Conservation (phyloP, 1,140 invertebrate species). For the Drosophila rhopaloa region DNA sequence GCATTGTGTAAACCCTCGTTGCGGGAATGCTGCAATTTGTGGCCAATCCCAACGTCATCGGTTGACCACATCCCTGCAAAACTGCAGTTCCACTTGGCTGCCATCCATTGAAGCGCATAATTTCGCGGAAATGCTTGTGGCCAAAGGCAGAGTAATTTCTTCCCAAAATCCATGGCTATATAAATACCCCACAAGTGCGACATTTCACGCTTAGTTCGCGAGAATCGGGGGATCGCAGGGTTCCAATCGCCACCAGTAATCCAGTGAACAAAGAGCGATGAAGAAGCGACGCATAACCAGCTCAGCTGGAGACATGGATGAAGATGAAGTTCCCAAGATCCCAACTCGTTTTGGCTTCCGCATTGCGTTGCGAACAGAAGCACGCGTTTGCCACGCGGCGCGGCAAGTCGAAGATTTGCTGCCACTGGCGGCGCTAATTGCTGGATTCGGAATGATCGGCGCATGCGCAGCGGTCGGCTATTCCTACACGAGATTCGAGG, state of each 20-base stretch:
- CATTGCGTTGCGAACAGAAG: slow-evolving; percentile 46
- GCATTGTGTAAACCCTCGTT: slow-evolving; percentile 33
- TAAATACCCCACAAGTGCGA: slow-evolving; percentile 78
- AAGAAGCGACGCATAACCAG: slow-evolving; percentile 66
- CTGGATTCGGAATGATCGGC: slow-evolving; percentile 46
- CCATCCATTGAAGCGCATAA: slow-evolving; percentile 72
- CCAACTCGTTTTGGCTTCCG: slow-evolving; percentile 64
- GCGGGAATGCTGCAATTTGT: slow-evolving; percentile 43
- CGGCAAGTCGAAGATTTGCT: slow-evolving; percentile 28
- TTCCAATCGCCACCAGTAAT: slow-evolving; percentile 4
- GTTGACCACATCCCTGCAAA: slow-evolving; percentile 44
- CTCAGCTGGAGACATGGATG: slow-evolving; percentile 15
- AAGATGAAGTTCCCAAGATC: slow-evolving; percentile 13
- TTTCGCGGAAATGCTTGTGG: slow-evolving; percentile 73
- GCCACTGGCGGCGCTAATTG: slow-evolving; percentile 43
- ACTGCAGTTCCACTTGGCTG: slow-evolving; percentile 55
- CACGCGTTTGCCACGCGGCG: slow-evolving; percentile 37
- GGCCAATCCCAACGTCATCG: slow-evolving; percentile 29
- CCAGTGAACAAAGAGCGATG: slow-evolving; percentile 29
- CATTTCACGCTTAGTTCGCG: slow-evolving; percentile 76
- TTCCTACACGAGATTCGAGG: slow-evolving; percentile 88
- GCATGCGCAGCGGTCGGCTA: slow-evolving; percentile 86
- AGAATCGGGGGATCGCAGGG: slow-evolving; percentile 36
- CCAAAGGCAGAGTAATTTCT: slow-evolving; percentile 39
- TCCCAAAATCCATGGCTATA: slow-evolving; percentile 39